A percentile compares a stretch with the other conserved stretches of the same genome.
Evolutionary conservation across 2,888 invertebrate genomes (phyloP).

Genomic region (Nasonovia ribisnigri): DNA sequence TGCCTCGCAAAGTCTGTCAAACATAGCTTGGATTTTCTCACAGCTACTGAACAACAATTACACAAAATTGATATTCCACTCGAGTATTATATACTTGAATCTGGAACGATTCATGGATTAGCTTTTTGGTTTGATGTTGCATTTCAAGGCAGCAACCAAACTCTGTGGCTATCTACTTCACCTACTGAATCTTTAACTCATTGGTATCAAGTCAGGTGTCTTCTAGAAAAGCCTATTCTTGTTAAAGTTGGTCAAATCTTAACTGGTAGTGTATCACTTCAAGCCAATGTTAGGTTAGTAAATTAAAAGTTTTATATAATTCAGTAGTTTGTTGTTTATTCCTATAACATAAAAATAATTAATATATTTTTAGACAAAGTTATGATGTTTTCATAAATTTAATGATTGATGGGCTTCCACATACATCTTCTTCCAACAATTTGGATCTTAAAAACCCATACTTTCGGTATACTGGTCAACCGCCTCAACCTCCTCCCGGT

Average conservation of each 20-base stretch:
- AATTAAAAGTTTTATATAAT: not conserved
- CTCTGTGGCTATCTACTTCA: slow-evolving; percentile 96
- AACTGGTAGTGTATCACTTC: slow-evolving; percentile 86
- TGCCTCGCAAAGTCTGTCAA: slow-evolving; percentile 95
- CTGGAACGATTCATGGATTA: slow-evolving; percentile 95
- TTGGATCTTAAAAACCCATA: slow-evolving; percentile 98
- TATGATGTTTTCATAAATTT: slow-evolving; percentile 98
- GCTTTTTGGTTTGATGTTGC: slow-evolving; percentile 99
- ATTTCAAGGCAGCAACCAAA: slow-evolving; percentile 89
- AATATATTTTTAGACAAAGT: slow-evolving; percentile 80
- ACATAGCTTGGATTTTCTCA: slow-evolving; percentile 93
- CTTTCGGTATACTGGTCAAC: slow-evolving; percentile 95
- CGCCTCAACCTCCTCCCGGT: slow-evolving; percentile 93
- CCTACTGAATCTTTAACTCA: slow-evolving; percentile 98
- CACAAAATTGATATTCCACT: slow-evolving; percentile 96
- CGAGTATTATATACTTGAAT: slow-evolving; percentile 90
- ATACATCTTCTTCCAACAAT: slow-evolving; percentile 86
- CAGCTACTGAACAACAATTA: slow-evolving; percentile 92
- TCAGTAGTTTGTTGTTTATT: not conserved
- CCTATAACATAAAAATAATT: not conserved
- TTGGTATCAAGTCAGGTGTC: slow-evolving; percentile 98
- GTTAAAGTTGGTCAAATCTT: slow-evolving; percentile 94
- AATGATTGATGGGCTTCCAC: slow-evolving; percentile 87
- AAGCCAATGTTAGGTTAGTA: slow-evolving; percentile 88
- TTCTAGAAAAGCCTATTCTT: slow-evolving; percentile 93